A percentile compares a stretch with the other conserved stretches of the same genome.
Conservation (phyloP, 1,140 invertebrate genomes). For the Cryptotermes secundus region DNA sequence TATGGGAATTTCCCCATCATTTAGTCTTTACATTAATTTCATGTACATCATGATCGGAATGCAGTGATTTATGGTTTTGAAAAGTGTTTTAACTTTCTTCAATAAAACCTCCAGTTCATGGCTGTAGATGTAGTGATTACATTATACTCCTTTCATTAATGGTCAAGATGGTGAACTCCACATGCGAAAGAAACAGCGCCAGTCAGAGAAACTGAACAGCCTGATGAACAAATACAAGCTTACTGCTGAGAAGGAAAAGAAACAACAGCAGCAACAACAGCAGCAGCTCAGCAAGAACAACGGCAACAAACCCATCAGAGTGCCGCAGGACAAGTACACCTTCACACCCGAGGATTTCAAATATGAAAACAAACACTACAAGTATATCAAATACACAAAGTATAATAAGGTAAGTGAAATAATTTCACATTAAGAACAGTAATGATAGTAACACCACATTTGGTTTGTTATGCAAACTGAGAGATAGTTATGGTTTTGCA, state of each 20-base stretch:
- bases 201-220: conserved; percentile 59
- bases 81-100: conserved; percentile 28
- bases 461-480: no score
- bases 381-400: conserved; percentile 75
- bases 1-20: no score
- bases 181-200: conserved; percentile 61
- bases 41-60: no score
- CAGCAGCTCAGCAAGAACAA: conserved; percentile 31
- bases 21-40: no score
- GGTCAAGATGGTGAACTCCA: conserved; percentile 54
- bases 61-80: not conserved
- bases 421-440: no score
- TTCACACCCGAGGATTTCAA: conserved; percentile 75
- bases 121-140: conserved; percentile 34
- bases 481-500: no score
- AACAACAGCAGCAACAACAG: conserved; percentile 33
- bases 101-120: conserved; percentile 26
- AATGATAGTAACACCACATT: no score
- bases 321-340: conserved; percentile 52
- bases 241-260: conserved; percentile 49
- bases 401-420: conserved; percentile 60
- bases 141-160: conserved; percentile 35
- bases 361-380: conserved; percentile 78
- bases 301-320: conserved; percentile 22
- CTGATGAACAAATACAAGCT: conserved; percentile 68